These are phyloP conservation scores for Wiebesia pumilae DNA, from an alignment of 1,140 invertebrate species.

Conservation along the genomic window DNA sequence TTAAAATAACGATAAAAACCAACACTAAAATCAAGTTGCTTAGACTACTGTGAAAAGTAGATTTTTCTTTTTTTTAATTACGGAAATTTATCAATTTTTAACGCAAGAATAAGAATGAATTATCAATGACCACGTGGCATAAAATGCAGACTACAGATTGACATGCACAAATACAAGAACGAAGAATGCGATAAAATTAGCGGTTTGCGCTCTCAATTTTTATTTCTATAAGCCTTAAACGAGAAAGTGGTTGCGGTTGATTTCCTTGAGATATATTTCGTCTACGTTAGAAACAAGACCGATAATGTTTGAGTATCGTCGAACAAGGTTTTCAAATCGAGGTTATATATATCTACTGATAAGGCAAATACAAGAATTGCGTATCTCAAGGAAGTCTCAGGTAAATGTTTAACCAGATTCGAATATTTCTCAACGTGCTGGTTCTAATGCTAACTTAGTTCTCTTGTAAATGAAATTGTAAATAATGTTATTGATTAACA, in stretches of 20 bases:
- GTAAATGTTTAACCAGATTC: neutral
- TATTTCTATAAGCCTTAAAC: neutral
- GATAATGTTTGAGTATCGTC: neutral
- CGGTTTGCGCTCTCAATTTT: neutral
- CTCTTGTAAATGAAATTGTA: neutral
- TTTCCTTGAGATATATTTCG: neutral
- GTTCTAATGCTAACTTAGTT: neutral
- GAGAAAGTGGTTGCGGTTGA: neutral
- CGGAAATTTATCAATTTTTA: neutral
- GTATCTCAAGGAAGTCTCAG: neutral
- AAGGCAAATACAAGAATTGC: neutral
- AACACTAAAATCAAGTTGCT: neutral
- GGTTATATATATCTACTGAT: neutral
- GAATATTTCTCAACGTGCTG: neutral
- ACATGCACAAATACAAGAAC: neutral
- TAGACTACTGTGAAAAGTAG: neutral
- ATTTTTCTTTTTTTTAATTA: neutral
- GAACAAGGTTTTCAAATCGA: constrained; percentile 1
- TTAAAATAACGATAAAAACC: no score
- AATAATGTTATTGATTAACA: neutral
- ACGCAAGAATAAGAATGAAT: neutral
- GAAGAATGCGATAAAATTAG: neutral
- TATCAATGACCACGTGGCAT: neutral
- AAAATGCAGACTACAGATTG: neutral
- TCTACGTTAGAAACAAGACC: neutral